Base-by-base conservation (phyloP, 1,140 invertebrate species). In the Caerostris extrusa region DNA sequence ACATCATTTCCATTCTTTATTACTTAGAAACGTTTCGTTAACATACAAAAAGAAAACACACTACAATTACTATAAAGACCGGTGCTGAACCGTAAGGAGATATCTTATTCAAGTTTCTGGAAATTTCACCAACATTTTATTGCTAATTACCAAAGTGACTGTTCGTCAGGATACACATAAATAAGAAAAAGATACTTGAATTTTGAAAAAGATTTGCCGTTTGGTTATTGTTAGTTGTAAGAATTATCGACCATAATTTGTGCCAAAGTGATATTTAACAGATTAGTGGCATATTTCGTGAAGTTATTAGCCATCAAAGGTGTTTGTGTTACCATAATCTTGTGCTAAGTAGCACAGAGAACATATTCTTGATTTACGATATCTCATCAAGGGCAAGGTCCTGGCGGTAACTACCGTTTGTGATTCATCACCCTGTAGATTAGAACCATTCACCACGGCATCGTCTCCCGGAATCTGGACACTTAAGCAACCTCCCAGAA, bases 401-500 rank as follows among this genome's bases (percentile, higher is more conserved):
- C 34, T 50, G 34, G 71, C 10, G 71, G 34, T 77, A 53, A 77
- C 10, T 77, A 50, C 71, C 12, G 71, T 14, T 12, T 77, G 34
- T 12, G 8, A 71, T 34, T 50, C 71, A 50, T 77, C 7, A 50
- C 71, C 61, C 61, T 67, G 71, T 12, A 53, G 34, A 53, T 12
- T 53, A 53, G 34, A 50, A 10, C 10, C 61, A 67, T 67, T 67
- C 34, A 77, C 71, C 34, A 50, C 71, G 50, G 71, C 71, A 12
- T 4, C 71, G 10, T 50, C 71, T 77, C 34, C 53, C 10, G 71
- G 34, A 12, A 34, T 12, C 34, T 50, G 19, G 71, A 77, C 71
- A 60, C 19, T 58, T 7, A 60, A 60, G 14, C 82, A 85, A 55
- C 53, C 82, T n/a, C 7, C 58, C 34, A 91, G 19, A 14, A 94